phyloP scores from a whole-genome alignment of 2,888 invertebrate species.

The Andrena bucephala region DNA sequence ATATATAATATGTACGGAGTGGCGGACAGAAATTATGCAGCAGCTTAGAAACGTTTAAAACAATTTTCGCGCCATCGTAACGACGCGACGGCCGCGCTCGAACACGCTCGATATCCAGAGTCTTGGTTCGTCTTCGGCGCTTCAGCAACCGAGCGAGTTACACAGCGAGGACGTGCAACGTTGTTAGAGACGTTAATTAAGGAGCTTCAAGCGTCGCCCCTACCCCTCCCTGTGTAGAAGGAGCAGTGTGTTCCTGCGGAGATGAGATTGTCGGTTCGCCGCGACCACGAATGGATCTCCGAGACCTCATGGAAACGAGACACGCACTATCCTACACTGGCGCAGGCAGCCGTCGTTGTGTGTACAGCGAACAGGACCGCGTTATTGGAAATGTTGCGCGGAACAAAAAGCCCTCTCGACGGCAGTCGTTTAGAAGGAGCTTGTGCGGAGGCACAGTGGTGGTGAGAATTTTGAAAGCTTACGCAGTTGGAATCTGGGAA shows the following conservation, averaged over 20 bases:
- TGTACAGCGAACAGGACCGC: slow-evolving; percentile 1
- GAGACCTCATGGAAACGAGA: slow-evolving; percentile 36
- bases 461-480: slow-evolving; percentile 6
- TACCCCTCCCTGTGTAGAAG: slow-evolving; percentile 22
- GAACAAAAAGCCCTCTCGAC: slow-evolving; percentile 38
- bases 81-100: neutral
- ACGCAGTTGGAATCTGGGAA: neutral
- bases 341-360: neutral
- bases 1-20: too few relatives aligned
- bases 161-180: slow-evolving; percentile 49
- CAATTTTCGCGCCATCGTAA: slow-evolving; percentile 14
- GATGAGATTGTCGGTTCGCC: slow-evolving; percentile 67
- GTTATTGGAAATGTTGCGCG: slow-evolving; percentile 37
- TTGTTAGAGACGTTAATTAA: slow-evolving; percentile 72
- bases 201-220: slow-evolving; percentile 58
- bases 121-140: slow-evolving; percentile 30
- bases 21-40: neutral
- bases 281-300: slow-evolving; percentile 49
- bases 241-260: slow-evolving; percentile 59
- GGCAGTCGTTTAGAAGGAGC: neutral
- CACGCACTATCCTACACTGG: slow-evolving; percentile 39
- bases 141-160: slow-evolving; percentile 39
- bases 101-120: slow-evolving; percentile 29
- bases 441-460: neutral
- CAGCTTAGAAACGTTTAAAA: slow-evolving; percentile 13